Evolutionary conservation across 2,113 vertebrate species (phyloP).

Genomic region (Acrocephalus kingi): DNA sequence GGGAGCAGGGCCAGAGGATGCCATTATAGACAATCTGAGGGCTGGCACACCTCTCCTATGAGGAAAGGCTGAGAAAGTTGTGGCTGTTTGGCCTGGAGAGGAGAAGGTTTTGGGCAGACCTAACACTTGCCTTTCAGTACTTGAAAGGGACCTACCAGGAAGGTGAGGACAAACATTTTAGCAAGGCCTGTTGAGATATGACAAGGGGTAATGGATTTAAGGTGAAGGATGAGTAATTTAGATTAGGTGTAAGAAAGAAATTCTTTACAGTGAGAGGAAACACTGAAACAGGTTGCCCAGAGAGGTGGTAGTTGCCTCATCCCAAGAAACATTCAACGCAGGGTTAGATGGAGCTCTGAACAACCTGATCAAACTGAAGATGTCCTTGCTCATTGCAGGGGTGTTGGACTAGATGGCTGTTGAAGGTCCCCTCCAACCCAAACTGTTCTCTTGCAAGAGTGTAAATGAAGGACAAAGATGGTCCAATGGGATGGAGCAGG

Average conservation of each 20-base stretch:
- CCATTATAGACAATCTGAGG: background rate
- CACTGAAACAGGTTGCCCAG: background rate
- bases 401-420: background rate
- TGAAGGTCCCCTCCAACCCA: background rate
- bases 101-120: background rate
- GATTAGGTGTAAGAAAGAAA: background rate
- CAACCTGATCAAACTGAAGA: background rate
- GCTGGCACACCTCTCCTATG: background rate
- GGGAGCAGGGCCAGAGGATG: background rate
- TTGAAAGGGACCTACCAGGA: background rate
- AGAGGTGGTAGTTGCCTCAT: background rate
- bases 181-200: background rate
- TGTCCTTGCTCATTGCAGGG: background rate
- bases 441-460: background rate
- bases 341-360: background rate
- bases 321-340: background rate
- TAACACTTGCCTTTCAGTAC: background rate
- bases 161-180: background rate
- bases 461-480: accelerated
- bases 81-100: background rate
- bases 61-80: background rate
- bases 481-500: accelerated
- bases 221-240: background rate
- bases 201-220: background rate
- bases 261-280: background rate